Conservation (phyloP, 2,888 invertebrate species). For the Nycteola revayana region DNA sequence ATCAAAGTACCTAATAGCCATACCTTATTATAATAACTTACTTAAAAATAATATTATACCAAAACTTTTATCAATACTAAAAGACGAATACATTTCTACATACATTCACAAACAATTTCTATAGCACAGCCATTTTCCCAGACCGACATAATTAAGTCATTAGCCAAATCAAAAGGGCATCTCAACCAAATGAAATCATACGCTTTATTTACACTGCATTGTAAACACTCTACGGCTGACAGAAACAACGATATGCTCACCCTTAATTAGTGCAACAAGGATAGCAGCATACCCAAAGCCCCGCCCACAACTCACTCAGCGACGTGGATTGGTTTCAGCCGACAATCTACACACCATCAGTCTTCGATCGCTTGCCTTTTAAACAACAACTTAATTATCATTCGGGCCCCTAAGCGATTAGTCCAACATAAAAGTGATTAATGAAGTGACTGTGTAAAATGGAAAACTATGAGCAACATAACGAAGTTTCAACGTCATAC, state of each 20-base stretch:
- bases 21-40: too few relatives aligned
- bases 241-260: slow-evolving; percentile 31
- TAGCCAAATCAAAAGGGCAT: slow-evolving; percentile 52
- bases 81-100: too few relatives aligned
- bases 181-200: slow-evolving; percentile 69
- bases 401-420: slow-evolving; percentile 42
- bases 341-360: slow-evolving; percentile 67
- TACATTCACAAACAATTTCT: too few relatives aligned
- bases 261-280: slow-evolving; percentile 30
- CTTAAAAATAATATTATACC: too few relatives aligned
- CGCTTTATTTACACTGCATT: slow-evolving; percentile 64
- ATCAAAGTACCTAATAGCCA: too few relatives aligned
- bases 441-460: slow-evolving; percentile 51
- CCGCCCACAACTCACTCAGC: slow-evolving; percentile 57
- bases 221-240: slow-evolving; percentile 54
- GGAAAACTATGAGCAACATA: slow-evolving; percentile 67
- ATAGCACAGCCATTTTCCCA: too few relatives aligned
- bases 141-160: slow-evolving; percentile 51
- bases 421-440: slow-evolving; percentile 42
- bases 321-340: slow-evolving; percentile 64
- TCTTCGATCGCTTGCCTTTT: slow-evolving; percentile 63
- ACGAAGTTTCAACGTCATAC: slow-evolving; percentile 63
- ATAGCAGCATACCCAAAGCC: slow-evolving; percentile 38
- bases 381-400: slow-evolving; percentile 60
- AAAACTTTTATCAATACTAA: too few relatives aligned